A percentile compares a stretch with the other conserved stretches of the same genome.
phyloP scores from a whole-genome alignment of 2,113 vertebrate genomes.

The Acanthochromis polyacanthus region DNA sequence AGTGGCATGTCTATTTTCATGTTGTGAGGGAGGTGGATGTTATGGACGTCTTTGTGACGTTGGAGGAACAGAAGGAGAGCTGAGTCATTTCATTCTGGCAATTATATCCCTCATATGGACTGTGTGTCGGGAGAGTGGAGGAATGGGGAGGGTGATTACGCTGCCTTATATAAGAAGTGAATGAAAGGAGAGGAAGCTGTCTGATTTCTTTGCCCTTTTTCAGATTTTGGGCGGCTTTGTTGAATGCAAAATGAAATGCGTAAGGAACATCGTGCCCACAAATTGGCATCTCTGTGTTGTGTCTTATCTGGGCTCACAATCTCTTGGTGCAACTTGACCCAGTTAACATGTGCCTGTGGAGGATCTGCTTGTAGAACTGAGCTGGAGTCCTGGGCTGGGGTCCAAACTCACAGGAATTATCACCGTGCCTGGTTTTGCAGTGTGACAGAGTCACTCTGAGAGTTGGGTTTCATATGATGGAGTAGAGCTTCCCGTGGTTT shows the following conservation, averaged over 20 bases:
- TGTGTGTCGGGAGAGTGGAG: constrained; percentile 46
- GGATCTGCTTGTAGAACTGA: constrained; percentile 54
- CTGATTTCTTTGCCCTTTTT: constrained; percentile 19
- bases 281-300: constrained; percentile 28
- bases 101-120: constrained; percentile 77
- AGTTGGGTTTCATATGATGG: constrained; percentile 67
- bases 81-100: constrained; percentile 78
- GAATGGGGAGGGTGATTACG: constrained; percentile 33
- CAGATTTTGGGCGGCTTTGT: not conserved
- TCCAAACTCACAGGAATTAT: constrained; percentile 69
- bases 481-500: constrained; percentile 48
- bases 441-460: constrained; percentile 52
- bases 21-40: constrained; percentile 72
- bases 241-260: constrained; percentile 2
- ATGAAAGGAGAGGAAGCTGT: constrained; percentile 34
- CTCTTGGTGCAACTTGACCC: constrained; percentile 60
- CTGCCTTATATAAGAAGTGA: constrained; percentile 49
- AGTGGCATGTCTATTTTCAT: constrained; percentile 71
- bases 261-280: not conserved
- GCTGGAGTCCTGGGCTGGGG: constrained; percentile 55
- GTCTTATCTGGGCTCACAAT: constrained; percentile 31
- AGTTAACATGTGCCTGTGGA: constrained; percentile 63
- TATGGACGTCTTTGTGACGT: constrained; percentile 75
- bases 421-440: constrained; percentile 62
- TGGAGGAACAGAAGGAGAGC: constrained; percentile 73